phyloP scores from a whole-genome alignment of 2,797 vertebrate species.

The Heliangelus exortis region DNA sequence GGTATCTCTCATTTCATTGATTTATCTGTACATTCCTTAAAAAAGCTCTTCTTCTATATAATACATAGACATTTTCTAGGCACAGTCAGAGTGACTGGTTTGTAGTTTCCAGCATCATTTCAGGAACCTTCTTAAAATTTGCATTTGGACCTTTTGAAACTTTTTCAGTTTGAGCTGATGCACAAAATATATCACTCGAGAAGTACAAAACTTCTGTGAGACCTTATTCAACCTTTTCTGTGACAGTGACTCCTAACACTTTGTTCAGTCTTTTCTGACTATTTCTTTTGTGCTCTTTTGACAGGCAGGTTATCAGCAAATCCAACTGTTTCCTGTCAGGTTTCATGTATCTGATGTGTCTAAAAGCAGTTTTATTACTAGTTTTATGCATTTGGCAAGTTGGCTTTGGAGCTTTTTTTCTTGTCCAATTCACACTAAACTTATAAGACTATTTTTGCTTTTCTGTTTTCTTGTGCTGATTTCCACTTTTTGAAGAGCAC shows the following conservation, averaged over 20 bases:
- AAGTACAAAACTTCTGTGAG: neutral
- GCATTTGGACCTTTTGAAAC: neutral
- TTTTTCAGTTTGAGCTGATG: neutral
- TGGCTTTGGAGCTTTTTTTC: neutral
- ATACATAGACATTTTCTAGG: neutral
- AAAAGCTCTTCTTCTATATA: neutral
- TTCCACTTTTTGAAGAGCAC: neutral
- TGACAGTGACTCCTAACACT: neutral
- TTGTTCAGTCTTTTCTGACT: conserved; percentile 14
- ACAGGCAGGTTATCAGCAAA: neutral
- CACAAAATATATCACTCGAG: neutral
- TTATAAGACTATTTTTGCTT: neutral
- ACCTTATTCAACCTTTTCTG: neutral
- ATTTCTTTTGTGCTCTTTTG: conserved; percentile 5
- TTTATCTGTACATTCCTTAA: neutral
- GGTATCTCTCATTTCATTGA: neutral
- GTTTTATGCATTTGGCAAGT: conserved; percentile 12
- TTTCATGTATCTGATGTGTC: neutral
- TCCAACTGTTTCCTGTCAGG: conserved; percentile 38
- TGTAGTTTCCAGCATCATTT: neutral
- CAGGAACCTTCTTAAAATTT: neutral
- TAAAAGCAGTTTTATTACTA: conserved; percentile 33
- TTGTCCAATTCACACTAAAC: neutral
- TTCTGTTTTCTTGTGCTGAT: neutral
- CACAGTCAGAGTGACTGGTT: neutral